Percentiles rank a stretch among this genome's conserved stretches.
Evolutionary conservation across 2,888 invertebrate species (phyloP).

Genomic region (Himalopsyche tibetana): DNA sequence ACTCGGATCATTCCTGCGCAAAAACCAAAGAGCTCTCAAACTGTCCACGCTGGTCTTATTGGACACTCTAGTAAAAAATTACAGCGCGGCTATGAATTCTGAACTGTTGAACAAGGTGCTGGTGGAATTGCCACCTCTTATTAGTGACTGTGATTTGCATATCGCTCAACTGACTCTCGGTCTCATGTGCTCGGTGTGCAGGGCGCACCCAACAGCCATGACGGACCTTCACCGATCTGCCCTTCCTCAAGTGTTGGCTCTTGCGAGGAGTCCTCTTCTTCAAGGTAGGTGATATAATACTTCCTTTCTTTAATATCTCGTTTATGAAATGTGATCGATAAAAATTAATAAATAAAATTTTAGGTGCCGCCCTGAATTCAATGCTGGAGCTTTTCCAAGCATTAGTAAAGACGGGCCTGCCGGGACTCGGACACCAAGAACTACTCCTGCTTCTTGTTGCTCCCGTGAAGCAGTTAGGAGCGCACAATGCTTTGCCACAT

Average conservation of each 20-base stretch:
- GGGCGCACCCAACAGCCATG: constrained; percentile 86
- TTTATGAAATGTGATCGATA: neutral
- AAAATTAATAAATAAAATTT: constrained; percentile 46
- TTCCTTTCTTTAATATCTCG: neutral
- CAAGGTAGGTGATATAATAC: constrained; percentile 79
- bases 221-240: constrained; percentile 83
- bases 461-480: constrained; percentile 78
- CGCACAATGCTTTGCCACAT: constrained; percentile 75
- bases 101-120: constrained; percentile 88
- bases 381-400: constrained; percentile 95
- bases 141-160: constrained; percentile 96
- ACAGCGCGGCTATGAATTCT: constrained; percentile 83
- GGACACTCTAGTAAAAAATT: constrained; percentile 93
- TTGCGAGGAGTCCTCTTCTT: constrained; percentile 93
- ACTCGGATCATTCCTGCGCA: constrained; percentile 94
- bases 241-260: constrained; percentile 88
- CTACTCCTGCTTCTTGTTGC: constrained; percentile 86
- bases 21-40: constrained; percentile 97
- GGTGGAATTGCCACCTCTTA: constrained; percentile 91
- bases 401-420: constrained; percentile 88
- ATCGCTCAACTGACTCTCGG: constrained; percentile 94
- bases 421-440: constrained; percentile 88
- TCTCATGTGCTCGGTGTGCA: constrained; percentile 88
- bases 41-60: constrained; percentile 92
- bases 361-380: constrained; percentile 92